Evolutionary conservation across 2,113 vertebrate genomes (phyloP).

Genomic region (Hippopotamus amphibius): DNA sequence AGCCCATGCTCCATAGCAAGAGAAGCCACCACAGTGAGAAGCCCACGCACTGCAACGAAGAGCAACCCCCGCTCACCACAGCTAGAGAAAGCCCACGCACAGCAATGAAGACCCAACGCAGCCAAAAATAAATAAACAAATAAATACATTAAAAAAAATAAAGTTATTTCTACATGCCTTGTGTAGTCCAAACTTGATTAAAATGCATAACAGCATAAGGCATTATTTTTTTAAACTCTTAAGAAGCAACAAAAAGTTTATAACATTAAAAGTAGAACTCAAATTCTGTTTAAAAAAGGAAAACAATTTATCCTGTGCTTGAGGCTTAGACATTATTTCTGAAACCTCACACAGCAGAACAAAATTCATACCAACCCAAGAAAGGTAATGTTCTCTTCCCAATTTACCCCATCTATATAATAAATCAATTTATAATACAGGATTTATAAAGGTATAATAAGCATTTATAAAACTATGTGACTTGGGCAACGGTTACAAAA

Average conservation of each 20-base stretch:
- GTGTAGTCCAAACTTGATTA: conserved; percentile 73
- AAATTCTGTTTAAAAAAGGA: background rate
- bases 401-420: background rate
- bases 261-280: background rate
- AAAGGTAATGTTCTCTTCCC: background rate
- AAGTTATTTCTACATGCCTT: conserved; percentile 82
- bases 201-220: conserved; percentile 30
- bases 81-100: too few relatives aligned
- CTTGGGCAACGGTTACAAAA: background rate
- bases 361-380: conserved; percentile 30
- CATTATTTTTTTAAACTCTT: background rate
- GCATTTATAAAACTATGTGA: background rate
- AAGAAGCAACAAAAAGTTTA: background rate
- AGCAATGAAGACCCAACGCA: too few relatives aligned
- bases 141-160: too few relatives aligned
- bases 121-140: too few relatives aligned
- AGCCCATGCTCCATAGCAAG: too few relatives aligned
- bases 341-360: background rate
- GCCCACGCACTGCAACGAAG: too few relatives aligned
- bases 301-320: background rate
- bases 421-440: background rate
- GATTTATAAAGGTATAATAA: background rate
- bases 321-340: conserved; percentile 20
- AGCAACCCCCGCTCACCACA: too few relatives aligned
- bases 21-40: too few relatives aligned